Conservation (phyloP, 2,113 vertebrate species). For the Psephotus haematonotus region DNA sequence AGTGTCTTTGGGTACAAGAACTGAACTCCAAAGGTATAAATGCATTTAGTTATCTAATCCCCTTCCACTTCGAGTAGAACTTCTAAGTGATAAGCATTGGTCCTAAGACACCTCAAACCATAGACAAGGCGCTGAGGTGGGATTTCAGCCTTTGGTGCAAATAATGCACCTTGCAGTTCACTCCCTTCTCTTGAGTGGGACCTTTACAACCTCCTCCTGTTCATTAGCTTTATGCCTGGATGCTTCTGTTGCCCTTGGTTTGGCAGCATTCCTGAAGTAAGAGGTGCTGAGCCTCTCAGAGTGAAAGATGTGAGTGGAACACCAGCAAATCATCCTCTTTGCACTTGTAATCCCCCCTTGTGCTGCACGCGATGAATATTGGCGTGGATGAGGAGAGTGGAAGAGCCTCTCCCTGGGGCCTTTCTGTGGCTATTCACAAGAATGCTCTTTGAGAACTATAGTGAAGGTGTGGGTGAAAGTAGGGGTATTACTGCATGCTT, state of each 20-base stretch:
- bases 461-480: background rate
- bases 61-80: background rate
- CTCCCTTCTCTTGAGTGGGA: background rate
- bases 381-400: background rate
- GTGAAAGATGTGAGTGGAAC: background rate
- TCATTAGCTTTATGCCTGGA: background rate
- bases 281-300: background rate
- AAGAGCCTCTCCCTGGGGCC: background rate
- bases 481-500: background rate
- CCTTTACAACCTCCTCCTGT: background rate
- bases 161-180: background rate
- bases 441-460: background rate
- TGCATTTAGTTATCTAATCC: background rate
- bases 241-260: background rate
- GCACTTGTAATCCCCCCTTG: background rate
- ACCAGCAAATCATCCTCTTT: background rate
- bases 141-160: background rate
- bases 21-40: background rate
- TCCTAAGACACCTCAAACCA: background rate
- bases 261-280: background rate
- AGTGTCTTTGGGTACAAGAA: background rate
- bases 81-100: background rate
- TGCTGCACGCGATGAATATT: accelerated
- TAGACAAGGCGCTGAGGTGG: background rate
- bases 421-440: background rate